Base-by-base conservation (phyloP, 2,113 vertebrate genomes). In the Seriola rivoliana region DNA sequence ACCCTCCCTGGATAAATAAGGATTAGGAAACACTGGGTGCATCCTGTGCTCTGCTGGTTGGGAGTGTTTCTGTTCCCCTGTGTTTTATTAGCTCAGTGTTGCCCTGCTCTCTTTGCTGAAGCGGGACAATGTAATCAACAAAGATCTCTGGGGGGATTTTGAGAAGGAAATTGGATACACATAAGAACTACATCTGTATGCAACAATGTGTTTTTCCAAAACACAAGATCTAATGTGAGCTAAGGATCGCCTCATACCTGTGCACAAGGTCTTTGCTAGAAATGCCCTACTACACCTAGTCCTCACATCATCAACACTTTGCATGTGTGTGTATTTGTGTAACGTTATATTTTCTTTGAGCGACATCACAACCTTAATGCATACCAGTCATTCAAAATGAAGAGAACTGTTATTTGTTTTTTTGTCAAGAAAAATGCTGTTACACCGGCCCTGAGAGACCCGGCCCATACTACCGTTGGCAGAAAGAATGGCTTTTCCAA, bases 81-180 rank as follows among this genome's bases (percentile, higher is more conserved):
- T 52, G 59, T 46, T 85, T 66, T 25, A 65, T 71, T 71, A 78
- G 79, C 64, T 58, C 21, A 14, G 9, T 13, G 52, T 17, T 8
- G 50, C 60, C 9, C 36, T 16, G 59, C 77, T 71, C 29, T 46
- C 23, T 65, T 54, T 14, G 42, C 69, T 40, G 23, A 46, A 71
- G 71, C 65, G 62, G 42, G 57, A 50, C 21, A 12, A 52, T 36
- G 74, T 70, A 42, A 86, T 75, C 84, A 70, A 54, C 75, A 40
- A 40, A 10, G 36, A 48, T 46, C 60, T 76, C 76, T 38, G 8
- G 40, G 34, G 75, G 68, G 76, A 68, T 71, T 65, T 38, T 11
- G 19, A 65, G 8, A 50, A 4, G 38, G 65, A 71, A 66, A 82
- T 52, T 75, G 52, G 66, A 66, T 17, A 42, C 48, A 36, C 21